A percentile compares a stretch with the other conserved stretches of the same genome.
phyloP scores from a whole-genome alignment of 2,797 vertebrate genomes.

The Phrynocephalus guinanensis region DNA sequence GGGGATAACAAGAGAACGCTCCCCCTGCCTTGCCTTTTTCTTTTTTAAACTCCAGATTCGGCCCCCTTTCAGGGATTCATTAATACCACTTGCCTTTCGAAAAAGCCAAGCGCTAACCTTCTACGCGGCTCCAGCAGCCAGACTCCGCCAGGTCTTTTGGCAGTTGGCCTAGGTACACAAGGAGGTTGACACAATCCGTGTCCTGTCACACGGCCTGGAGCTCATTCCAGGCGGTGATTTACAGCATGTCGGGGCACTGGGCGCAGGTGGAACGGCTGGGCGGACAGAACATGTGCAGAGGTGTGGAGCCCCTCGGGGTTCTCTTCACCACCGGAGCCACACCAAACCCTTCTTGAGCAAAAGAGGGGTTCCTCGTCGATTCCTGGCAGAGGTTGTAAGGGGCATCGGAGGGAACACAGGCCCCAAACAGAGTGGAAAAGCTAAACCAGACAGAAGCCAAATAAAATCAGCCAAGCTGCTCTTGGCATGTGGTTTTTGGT shows the following conservation, averaged over 20 bases:
- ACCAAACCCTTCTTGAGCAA: not conserved
- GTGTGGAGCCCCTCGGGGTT: not conserved
- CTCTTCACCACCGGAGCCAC: not conserved
- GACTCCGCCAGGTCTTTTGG: conserved; percentile 5
- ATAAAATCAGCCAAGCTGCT: not conserved
- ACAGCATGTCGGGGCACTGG: not conserved
- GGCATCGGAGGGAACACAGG: not conserved
- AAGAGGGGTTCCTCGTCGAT: not conserved
- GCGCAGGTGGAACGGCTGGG: conserved; percentile 8
- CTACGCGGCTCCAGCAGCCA: not conserved
- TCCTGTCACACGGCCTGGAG: not conserved
- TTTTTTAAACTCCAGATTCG: not conserved
- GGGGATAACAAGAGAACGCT: not conserved
- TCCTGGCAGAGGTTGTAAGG: not conserved
- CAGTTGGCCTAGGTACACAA: conserved; percentile 25
- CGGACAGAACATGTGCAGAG: conserved; percentile 7
- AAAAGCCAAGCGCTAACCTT: not conserved
- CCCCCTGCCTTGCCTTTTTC: not conserved
- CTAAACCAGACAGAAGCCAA: not conserved
- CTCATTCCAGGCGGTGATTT: conserved; percentile 13
- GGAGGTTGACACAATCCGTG: not conserved
- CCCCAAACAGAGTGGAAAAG: not conserved
- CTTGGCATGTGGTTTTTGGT: not conserved
- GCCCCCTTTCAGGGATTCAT: conserved; percentile 32
- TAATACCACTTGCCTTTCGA: conserved; percentile 3